Base-by-base conservation (phyloP, 2,888 invertebrate genomes). In the Agelastica alni region DNA sequence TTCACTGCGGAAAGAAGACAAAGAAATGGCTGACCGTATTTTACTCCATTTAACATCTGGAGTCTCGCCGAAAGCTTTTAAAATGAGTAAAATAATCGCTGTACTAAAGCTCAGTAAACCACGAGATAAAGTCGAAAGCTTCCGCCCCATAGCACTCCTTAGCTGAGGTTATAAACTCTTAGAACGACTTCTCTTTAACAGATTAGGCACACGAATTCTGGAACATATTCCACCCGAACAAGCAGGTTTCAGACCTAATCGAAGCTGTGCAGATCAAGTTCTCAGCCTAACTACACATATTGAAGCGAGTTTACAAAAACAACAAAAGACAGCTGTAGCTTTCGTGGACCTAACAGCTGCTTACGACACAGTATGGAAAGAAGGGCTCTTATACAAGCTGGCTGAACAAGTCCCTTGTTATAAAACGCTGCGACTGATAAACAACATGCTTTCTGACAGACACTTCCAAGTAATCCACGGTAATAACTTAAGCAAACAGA, bases 351-450 rank as follows among this genome's bases (percentile, higher is more conserved):
- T 22, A 7, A 22, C 7, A 22, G 22, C 22, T 22, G 7, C 22
- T 7, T 22, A 22, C 22, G 22, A 22, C 22, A 22, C 22, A 22
- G 22, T 22, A 22, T 22, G 22, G 22, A 22, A 22, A 7, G 22
- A 22, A 7, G 22, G 22, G 7, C 22, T 22, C 22, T 7, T 22
- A 22, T 22, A 22, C 7, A 7, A 22, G 22, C 7, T 22, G 22
- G 7, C 22, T 7, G 7, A 22, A 22, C 22, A 5, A 22, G 7
- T 22, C 4, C 7, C 22, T 5, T 22, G 22, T 7, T 22, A 22
- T 5, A 36, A n/a, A 46, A 28, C 93, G 82, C 7, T 22, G 22
- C 4, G 7, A 22, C 22, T 22, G 7, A 22, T 22, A 22, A 22
- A 22, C 22, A 22, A 22, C 22, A 22, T 7, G 7, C 22, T n/a